Percentiles rank a stretch among this genome's conserved stretches.
phyloP scores from a whole-genome alignment of 2,113 vertebrate genomes.

The Vimba vimba region DNA sequence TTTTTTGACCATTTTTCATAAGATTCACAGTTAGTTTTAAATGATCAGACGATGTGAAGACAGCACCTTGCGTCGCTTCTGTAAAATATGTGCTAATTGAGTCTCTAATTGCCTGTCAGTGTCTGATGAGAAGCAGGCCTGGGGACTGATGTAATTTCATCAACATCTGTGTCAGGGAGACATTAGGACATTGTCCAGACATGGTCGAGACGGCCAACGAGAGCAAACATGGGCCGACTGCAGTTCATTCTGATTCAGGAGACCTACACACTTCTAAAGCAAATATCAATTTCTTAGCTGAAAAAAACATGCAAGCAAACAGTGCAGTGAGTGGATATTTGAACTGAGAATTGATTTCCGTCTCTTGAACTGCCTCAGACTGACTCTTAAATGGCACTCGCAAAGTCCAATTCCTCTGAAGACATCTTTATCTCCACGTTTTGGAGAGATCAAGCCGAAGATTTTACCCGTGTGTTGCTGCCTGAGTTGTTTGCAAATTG shows the following conservation, averaged over 20 bases:
- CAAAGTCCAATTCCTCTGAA: not conserved
- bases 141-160: slow-evolving; percentile 10
- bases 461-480: too few relatives aligned
- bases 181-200: not conserved
- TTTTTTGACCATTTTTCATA: not conserved
- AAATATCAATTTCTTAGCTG: not conserved
- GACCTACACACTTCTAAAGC: not conserved
- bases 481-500: too few relatives aligned
- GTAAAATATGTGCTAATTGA: not conserved
- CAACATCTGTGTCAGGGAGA: not conserved
- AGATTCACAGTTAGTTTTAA: not conserved
- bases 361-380: not conserved
- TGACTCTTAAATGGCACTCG: not conserved
- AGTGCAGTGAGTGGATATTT: not conserved
- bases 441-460: not conserved
- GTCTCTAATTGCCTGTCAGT: not conserved
- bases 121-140: not conserved
- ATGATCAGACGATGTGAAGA: not conserved
- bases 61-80: not conserved
- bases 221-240: not conserved
- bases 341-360: slow-evolving; percentile 8
- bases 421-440: not conserved
- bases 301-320: not conserved
- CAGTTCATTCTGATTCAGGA: not conserved
- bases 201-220: not conserved